These are phyloP conservation scores for Cyprinodon diabolis DNA, from an alignment of 2,797 vertebrate genomes.

Conservation along the genomic window DNA sequence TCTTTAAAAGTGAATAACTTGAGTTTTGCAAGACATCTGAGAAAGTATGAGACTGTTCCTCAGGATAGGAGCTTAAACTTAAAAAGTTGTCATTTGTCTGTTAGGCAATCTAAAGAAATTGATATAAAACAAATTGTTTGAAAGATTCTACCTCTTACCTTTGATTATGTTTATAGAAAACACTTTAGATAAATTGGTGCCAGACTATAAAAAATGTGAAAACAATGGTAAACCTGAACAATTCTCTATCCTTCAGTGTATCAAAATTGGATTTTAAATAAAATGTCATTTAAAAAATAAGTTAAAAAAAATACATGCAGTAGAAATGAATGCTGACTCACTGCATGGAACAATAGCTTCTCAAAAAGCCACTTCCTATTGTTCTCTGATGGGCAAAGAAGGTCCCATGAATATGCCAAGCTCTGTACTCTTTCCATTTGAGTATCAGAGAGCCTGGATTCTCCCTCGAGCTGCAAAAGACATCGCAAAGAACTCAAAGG, in stretches of 20 bases:
- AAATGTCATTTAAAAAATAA: background rate
- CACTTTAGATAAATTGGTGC: background rate
- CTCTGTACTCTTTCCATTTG: background rate
- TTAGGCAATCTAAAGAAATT: background rate
- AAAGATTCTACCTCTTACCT: background rate
- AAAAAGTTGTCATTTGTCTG: background rate
- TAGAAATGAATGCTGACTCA: conserved; percentile 1
- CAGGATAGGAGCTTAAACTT: background rate
- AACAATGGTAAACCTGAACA: background rate
- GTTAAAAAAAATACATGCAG: background rate
- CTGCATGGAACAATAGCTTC: background rate
- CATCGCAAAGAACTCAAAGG: background rate
- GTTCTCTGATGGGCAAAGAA: background rate
- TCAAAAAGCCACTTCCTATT: conserved; percentile 4
- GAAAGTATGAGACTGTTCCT: background rate
- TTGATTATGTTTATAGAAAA: conserved; percentile 1
- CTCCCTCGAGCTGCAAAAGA: background rate
- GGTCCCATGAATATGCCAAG: conserved; percentile 1
- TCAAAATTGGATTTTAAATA: background rate
- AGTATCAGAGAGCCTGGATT: background rate
- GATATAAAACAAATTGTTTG: background rate
- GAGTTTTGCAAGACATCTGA: background rate
- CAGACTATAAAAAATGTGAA: background rate
- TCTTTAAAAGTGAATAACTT: background rate
- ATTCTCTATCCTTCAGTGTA: background rate